These are phyloP conservation scores for Patiria miniata DNA, from an alignment of 35 echinoderm and acorn worm species.

Conservation along the genomic window DNA sequence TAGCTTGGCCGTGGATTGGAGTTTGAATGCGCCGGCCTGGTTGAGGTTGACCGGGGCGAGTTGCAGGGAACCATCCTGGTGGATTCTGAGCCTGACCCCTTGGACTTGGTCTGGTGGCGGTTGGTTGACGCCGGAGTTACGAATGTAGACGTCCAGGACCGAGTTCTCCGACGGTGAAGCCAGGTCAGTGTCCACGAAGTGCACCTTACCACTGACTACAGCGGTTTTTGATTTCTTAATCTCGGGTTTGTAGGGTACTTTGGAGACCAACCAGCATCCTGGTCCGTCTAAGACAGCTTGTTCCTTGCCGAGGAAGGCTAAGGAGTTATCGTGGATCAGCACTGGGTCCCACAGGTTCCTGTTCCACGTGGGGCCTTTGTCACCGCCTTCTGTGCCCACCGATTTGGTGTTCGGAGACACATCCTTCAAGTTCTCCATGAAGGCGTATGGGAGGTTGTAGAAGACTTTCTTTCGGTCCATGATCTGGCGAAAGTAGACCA, in stretches of 20 bases:
- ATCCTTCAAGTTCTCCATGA: constrained; percentile 65
- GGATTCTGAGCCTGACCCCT: constrained; percentile 62
- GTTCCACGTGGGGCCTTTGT: constrained; percentile 47
- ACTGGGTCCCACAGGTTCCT: constrained; percentile 80
- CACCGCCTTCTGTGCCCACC: not conserved
- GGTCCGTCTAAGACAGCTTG: constrained; percentile 71
- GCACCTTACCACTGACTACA: constrained; percentile 67
- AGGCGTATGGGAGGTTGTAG: constrained; percentile 72
- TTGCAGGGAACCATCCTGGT: constrained; percentile 51
- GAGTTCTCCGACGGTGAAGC: constrained; percentile 1
- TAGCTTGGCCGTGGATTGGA: constrained; percentile 62
- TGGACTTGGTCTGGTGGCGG: constrained; percentile 64
- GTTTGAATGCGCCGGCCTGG: constrained; percentile 46
- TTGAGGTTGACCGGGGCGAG: constrained; percentile 66
- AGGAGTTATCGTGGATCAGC: constrained; percentile 62
- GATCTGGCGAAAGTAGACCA: constrained; percentile 67
- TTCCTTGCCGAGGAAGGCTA: constrained; percentile 80
- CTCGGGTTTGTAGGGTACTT: constrained; percentile 76
- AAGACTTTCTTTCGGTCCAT: constrained; percentile 79
- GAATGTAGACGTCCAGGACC: constrained; percentile 64
- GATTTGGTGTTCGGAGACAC: constrained; percentile 39
- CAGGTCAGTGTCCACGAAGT: constrained; percentile 60
- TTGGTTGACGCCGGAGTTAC: constrained; percentile 81
- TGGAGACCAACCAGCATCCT: constrained; percentile 84
- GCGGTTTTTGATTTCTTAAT: constrained; percentile 43